Percentiles rank a stretch among this genome's conserved stretches.
phyloP scores from a whole-genome alignment of 2,888 invertebrate genomes.

The Mechanitis messenoides region DNA sequence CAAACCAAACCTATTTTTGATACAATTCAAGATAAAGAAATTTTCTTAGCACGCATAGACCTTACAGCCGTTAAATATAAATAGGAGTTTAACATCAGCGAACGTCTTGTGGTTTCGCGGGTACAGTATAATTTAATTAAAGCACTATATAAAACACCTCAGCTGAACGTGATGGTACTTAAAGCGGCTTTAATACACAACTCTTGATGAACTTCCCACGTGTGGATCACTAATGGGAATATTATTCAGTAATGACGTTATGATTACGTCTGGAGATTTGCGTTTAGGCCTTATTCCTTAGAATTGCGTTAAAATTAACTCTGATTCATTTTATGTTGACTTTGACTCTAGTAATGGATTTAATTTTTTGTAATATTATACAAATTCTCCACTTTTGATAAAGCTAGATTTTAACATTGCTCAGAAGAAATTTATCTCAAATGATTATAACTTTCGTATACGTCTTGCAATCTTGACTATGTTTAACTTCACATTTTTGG shows the following conservation, averaged over 20 bases:
- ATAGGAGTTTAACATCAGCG: conserved; percentile 6
- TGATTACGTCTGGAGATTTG: conserved; percentile 28
- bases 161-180: conserved; percentile 47
- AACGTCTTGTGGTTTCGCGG: conserved; percentile 20
- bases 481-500: no score
- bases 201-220: conserved; percentile 55
- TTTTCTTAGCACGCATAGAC: conserved; percentile 12
- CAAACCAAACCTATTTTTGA: background rate
- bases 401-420: no score
- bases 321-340: background rate
- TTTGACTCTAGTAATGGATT: background rate
- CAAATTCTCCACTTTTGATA: no score
- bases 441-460: no score
- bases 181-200: conserved; percentile 52
- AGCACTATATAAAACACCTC: conserved; percentile 57
- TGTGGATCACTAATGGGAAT: conserved; percentile 44
- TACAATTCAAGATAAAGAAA: background rate
- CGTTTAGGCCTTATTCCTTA: conserved; percentile 19
- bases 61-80: conserved; percentile 9
- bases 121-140: conserved; percentile 61
- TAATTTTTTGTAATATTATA: background rate
- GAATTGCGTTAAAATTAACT: background rate
- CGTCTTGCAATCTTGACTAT: no score
- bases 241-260: conserved; percentile 47
- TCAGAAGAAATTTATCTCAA: no score